Evolutionary conservation across 2,797 vertebrate genomes (phyloP), one percentile per base, ranked within the genome.

Genomic region (Alectoris magna): DNA sequence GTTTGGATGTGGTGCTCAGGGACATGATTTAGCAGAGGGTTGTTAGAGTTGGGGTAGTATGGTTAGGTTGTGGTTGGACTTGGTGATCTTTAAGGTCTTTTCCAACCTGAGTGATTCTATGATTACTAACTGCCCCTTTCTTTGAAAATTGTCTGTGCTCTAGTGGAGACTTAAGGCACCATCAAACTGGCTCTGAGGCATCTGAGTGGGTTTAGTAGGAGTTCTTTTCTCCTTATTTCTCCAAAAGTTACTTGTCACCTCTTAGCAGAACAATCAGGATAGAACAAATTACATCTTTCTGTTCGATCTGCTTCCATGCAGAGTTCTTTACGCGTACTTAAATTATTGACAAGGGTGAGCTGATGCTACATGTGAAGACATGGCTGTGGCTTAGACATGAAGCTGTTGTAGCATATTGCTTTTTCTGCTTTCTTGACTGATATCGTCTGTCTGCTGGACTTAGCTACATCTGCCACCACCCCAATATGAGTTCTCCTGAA

Each of bases 261-360:
- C 21, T 22, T n/a, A 14, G 6, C 58, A 22, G 29, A 64, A n/a
- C 19, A 31, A 21, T 19, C 31, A 39, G 51, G 43, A n/a, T 71
- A 63, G 66, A 77, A 76, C 21, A 5, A 71, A 43, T 26, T 15
- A 17, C 6, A 2, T 36, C 6, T 53, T 48, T 29, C 39, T 59
- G 49, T 11, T 58, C 19, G 31, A 75, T 51, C 44, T 39, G 39
- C 39, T 66, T 44, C 44, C 3, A 1, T 13, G 59, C 44, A 12
- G 0, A 0, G 13, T 39, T 55, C 39, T 26, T 48, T 14, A 39
- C 17, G 0, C 8, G 39, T 44, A 36, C 6, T 56, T 48, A 69
- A 51, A 34, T 24, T 64, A 2, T 7, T 3, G 51, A 74, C 62
- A 55, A 63, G 55, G 29, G 14, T 3, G 23, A 81, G 51, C 0